phyloP scores from a whole-genome alignment of 1,140 invertebrate species.

The Ditylenchus dipsaci region DNA sequence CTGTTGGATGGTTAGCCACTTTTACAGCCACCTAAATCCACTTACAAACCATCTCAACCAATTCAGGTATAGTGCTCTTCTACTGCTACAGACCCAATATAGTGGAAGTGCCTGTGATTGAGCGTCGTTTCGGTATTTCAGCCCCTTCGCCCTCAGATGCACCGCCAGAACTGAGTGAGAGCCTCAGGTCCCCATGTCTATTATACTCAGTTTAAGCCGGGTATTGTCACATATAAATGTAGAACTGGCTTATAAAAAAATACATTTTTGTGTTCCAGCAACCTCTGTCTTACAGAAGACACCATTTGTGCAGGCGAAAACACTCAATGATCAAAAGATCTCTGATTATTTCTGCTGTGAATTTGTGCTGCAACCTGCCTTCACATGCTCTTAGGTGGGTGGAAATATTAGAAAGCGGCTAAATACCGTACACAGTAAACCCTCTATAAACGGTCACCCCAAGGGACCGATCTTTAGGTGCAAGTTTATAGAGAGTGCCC shows the following conservation, averaged over 20 bases:
- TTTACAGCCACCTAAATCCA: too few species aligned
- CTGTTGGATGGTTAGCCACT: slow-evolving; percentile 46
- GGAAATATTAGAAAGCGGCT: slow-evolving; percentile 27
- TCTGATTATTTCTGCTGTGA: slow-evolving; percentile 51
- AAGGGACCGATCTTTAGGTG: too few species aligned
- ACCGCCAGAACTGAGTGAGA: neutral
- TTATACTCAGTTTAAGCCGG: slow-evolving; percentile 11
- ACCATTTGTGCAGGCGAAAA: slow-evolving; percentile 30
- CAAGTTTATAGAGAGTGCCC: too few species aligned
- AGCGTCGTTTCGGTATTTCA: slow-evolving; percentile 38
- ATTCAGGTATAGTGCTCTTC: slow-evolving; percentile 42
- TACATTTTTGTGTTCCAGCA: slow-evolving; percentile 32
- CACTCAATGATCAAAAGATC: slow-evolving; percentile 52
- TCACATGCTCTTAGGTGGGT: slow-evolving; percentile 44
- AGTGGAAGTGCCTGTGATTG: slow-evolving; percentile 35
- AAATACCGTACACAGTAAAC: too few species aligned
- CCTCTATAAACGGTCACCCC: too few species aligned
- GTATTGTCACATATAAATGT: neutral
- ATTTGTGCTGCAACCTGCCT: slow-evolving; percentile 51
- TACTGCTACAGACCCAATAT: slow-evolving; percentile 48
- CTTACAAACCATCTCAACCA: too few species aligned
- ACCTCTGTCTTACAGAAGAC: slow-evolving; percentile 27
- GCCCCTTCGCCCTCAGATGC: slow-evolving; percentile 32
- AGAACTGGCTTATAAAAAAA: neutral
- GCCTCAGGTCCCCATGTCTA: slow-evolving; percentile 24